Conservation (phyloP, 2,113 vertebrate species). For the Crotalus horridus region DNA sequence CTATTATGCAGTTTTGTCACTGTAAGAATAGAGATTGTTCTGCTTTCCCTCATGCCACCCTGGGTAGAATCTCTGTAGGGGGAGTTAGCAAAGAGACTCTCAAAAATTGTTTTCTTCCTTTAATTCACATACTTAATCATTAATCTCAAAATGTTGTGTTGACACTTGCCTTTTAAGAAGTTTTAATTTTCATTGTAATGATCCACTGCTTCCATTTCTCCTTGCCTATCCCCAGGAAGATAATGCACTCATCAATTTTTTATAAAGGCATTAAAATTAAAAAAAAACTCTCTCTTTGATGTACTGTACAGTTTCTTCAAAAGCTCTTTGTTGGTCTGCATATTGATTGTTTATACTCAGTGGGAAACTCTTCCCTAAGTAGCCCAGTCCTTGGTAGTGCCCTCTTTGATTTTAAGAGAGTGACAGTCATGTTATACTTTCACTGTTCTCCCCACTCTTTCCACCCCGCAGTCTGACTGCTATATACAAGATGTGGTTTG, state of each 20-base stretch:
- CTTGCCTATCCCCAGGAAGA: slow-evolving; percentile 48
- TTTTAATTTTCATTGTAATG: slow-evolving; percentile 55
- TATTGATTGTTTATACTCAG: slow-evolving; percentile 50
- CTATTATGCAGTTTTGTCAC: not conserved
- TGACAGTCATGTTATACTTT: slow-evolving; percentile 7
- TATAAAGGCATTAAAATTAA: slow-evolving; percentile 63
- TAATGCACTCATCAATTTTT: slow-evolving; percentile 70
- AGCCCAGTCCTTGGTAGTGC: slow-evolving; percentile 50
- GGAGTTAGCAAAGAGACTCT: not conserved
- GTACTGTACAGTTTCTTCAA: slow-evolving; percentile 47
- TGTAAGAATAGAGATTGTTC: not conserved
- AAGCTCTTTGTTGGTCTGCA: slow-evolving; percentile 41
- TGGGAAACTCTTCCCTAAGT: slow-evolving; percentile 38
- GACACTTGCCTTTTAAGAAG: slow-evolving; percentile 65
- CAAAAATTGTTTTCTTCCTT: not conserved
- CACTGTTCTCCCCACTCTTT: not conserved
- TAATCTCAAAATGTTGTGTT: slow-evolving; percentile 54
- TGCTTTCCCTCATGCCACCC: not conserved
- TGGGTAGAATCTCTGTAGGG: not conserved
- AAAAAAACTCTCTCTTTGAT: slow-evolving; percentile 49
- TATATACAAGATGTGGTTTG: not conserved
- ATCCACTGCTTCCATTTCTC: slow-evolving; percentile 53
- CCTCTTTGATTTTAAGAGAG: slow-evolving; percentile 40
- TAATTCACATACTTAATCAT: not conserved
- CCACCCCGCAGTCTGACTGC: not conserved